Percentiles rank a stretch among this genome's conserved stretches.
Conservation (phyloP, 1,140 invertebrate species). For the Heterodera schachtii region DNA sequence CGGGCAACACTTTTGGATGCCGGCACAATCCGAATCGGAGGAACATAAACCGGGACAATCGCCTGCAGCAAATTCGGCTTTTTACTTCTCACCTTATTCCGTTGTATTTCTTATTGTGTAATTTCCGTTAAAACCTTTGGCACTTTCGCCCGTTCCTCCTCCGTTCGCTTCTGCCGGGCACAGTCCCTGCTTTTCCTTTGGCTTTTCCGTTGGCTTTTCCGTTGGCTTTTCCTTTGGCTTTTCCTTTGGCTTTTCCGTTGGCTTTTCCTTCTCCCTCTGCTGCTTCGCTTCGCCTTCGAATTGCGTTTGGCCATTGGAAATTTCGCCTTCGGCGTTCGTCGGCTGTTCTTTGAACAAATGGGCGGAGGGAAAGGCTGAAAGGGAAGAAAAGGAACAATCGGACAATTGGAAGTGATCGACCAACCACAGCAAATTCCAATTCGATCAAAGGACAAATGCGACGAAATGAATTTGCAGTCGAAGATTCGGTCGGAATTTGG, state of each 20-base stretch:
- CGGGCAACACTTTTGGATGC: slow-evolving; percentile 32
- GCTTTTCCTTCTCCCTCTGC: not conserved
- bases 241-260: too few relatives aligned
- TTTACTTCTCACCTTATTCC: slow-evolving; percentile 7
- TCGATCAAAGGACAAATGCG: not conserved
- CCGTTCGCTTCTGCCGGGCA: slow-evolving; percentile 6
- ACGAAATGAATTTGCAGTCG: not conserved
- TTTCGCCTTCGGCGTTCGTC: too few relatives aligned
- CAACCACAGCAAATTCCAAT: not conserved
- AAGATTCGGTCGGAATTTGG: not conserved
- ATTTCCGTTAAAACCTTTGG: not conserved
- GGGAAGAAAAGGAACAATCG: not conserved
- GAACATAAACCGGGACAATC: slow-evolving; percentile 15
- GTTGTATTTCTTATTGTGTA: not conserved
- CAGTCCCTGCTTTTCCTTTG: not conserved
- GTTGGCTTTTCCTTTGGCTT: not conserved
- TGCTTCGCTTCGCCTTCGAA: not conserved
- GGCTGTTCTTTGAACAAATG: not conserved
- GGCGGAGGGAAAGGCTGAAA: not conserved
- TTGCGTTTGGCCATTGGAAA: not conserved
- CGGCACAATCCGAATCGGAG: slow-evolving; percentile 1
- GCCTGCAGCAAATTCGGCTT: slow-evolving; percentile 11
- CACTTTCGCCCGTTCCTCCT: not conserved
- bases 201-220: not conserved
- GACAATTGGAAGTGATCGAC: not conserved